Evolutionary conservation across 2,797 vertebrate genomes (phyloP).

Genomic region (Holocentrus rufus): DNA sequence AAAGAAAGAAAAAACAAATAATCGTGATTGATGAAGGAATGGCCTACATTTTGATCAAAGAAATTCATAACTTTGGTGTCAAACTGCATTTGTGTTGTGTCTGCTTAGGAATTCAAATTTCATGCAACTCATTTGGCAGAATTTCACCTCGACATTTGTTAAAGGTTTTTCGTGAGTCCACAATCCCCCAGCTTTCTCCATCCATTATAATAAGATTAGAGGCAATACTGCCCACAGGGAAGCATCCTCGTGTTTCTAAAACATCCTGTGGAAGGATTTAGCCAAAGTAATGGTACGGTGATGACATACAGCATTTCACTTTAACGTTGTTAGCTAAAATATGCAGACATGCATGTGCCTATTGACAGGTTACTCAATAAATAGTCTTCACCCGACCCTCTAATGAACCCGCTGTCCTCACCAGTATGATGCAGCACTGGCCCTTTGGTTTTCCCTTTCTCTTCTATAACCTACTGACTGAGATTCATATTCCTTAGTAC

Average conservation of each 20-base stretch:
- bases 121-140: neutral
- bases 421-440: constrained; percentile 36
- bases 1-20: constrained; percentile 36
- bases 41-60: constrained; percentile 24
- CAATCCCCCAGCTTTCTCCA: neutral
- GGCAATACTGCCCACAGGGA: neutral
- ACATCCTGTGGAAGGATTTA: neutral
- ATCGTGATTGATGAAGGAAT: constrained; percentile 39
- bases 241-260: neutral
- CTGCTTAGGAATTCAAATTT: neutral
- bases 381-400: constrained; percentile 22
- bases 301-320: neutral
- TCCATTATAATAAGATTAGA: neutral
- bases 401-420: constrained; percentile 58
- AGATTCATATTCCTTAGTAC: constrained; percentile 46
- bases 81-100: neutral
- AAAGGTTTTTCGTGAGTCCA: neutral
- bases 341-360: neutral
- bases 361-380: constrained; percentile 30
- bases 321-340: neutral
- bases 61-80: neutral
- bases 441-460: constrained; percentile 33
- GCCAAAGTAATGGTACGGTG: neutral
- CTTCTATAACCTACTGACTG: neutral
- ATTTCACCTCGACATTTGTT: constrained; percentile 21